Base-by-base conservation (phyloP, 53 echinoderm and acorn worm species). In the Luidia sarsii region DNA sequence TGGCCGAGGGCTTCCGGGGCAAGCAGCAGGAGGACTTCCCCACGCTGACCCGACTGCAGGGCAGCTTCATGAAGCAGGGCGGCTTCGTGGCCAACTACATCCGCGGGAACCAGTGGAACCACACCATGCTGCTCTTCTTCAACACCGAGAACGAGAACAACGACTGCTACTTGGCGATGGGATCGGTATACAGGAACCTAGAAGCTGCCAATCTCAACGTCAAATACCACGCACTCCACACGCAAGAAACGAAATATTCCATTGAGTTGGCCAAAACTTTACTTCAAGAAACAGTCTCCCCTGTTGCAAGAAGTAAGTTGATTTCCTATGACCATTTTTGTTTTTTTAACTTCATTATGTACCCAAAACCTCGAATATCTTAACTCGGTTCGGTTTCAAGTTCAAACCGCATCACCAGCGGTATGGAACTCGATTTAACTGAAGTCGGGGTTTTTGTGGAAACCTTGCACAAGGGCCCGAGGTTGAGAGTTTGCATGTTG, bases 11-110 rank as follows among this genome's bases (percentile, higher is more conserved):
- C 15, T 92, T 89, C 55, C 64, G 70, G 28, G 50, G 43, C 9
- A 27, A 60, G 39, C 55, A 77, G 45, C 29, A 9, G 35, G 71
- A 79, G 22, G 82, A 85, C 14, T 54, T 33, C 37, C 70, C 57
- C 22, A 89, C 79, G 18, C 71, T 94, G 4, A 94, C 94, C 15
- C 77, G 92, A 20, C 53, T 83, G 13, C 88, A 85, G 68, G 80
- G 91, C 1, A 66, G 83, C 24, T 86, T 92, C 70, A 50, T 31
- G 45, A 94, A 91, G 43, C 60, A 85, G 65, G 94, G 82, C 22
- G 22, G 45, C 7, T 50, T 85, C 45, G 48, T 94, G 1, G 59
- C 62, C 24, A 23, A 65, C 13, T 69, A 88, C 19, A 55, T 86
- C 2, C 34, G 45, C 16, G 37, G 28, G 7, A 82, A 56, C 32